Base-by-base conservation (phyloP, 2,797 vertebrate genomes). In the Xenopus petersii region DNA sequence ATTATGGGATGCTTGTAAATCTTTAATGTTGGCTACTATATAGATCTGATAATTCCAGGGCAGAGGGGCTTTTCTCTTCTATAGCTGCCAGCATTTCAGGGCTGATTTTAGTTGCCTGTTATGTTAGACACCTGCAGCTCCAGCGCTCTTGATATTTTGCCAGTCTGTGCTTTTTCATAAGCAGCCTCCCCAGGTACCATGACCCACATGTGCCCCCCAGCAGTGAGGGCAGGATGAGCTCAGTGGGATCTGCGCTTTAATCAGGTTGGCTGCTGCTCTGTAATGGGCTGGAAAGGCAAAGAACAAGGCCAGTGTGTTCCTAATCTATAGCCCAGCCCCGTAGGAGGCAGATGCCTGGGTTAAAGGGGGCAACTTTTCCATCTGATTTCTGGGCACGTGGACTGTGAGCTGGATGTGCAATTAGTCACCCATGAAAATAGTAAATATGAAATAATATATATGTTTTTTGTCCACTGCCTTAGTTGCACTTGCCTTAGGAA, bases 211-310 rank as follows among this genome's bases (percentile, higher is more conserved):
- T 60, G 76, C 30, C 47, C 5, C 61, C 66, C 69, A 11, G 12
- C 49, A 12, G 3, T 48, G 70, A 73, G 70, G 79, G 66, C 66
- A 74, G 12, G 66, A 61, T 80, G 72, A 73, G 73, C 68, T 63
- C 76, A 12, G 67, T 74, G 67, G 80, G 78, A 77, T 73, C 59
- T 36, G 5, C 59, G 74, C 75, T 72, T 81, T 81, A 61, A 75
- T 59, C 67, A 0, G 0, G 75, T 71, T 47, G 70, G 17, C 26
- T 59, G 30, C 55, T 56, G 49, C 80, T 79, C 71, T 75, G 59
- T 81, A 73, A 49, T 82, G 75, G 80, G 42, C 71, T 75, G 77
- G 69, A 79, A 65, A 11, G 36, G 24, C 59, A 75, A 68, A 48
- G 75, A 84, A 79, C 61, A 12, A 16, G 30, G 30, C 12, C 60